phyloP scores from a whole-genome alignment of 2,888 invertebrate genomes.

The Acrobeloides nanus region DNA sequence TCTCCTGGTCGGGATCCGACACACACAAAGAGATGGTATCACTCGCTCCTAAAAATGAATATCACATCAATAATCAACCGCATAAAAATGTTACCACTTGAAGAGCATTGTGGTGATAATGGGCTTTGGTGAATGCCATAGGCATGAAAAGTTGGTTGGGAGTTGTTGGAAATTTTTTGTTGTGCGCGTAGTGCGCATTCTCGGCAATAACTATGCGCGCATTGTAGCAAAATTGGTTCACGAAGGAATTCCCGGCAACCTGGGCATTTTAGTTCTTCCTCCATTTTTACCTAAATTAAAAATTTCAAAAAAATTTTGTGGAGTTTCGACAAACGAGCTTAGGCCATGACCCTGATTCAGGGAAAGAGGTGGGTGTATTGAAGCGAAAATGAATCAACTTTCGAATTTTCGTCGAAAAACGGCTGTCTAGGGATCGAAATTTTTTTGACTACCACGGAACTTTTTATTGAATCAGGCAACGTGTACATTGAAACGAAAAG shows the following conservation, averaged over 20 bases:
- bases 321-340: no score
- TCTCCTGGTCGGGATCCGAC: constrained; percentile 67
- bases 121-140: constrained; percentile 3
- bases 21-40: constrained; percentile 50
- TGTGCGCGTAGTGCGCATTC: constrained; percentile 69
- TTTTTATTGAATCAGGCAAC: no score
- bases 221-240: constrained; percentile 87
- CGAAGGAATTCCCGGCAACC: constrained; percentile 84
- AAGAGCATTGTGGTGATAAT: no score
- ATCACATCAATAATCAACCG: no score
- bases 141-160: constrained; percentile 2
- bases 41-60: constrained; percentile 22
- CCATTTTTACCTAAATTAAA: constrained; percentile 64
- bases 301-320: constrained; percentile 3
- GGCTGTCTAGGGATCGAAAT: no score
- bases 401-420: no score
- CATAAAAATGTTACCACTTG: no score
- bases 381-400: no score
- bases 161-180: constrained; percentile 14
- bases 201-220: constrained; percentile 75
- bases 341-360: no score
- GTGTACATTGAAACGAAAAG: no score
- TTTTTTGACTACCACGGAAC: no score
- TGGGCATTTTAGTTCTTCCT: constrained; percentile 91
- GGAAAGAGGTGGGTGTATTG: no score